These are phyloP conservation scores for Drosophila monieri DNA, from an alignment of 2,888 invertebrate species.

Conservation along the genomic window DNA sequence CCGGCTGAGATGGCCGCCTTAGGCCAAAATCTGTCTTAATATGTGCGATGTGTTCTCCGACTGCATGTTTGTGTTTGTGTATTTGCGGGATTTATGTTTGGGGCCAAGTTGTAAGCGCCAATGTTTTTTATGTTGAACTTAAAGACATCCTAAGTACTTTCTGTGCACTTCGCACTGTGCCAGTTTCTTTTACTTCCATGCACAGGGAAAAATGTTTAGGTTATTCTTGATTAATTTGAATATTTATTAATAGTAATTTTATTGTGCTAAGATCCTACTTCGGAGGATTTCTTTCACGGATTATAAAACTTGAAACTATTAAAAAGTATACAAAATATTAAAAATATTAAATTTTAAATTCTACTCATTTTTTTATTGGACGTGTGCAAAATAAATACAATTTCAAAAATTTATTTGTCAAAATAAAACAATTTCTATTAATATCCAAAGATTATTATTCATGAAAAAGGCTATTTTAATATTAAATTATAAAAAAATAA, in stretches of 20 bases:
- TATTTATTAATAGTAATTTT: neutral
- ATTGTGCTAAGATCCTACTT: too few species aligned
- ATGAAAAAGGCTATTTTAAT: too few species aligned
- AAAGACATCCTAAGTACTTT: conserved; percentile 74
- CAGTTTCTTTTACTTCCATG: conserved; percentile 36
- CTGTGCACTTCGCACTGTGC: conserved; percentile 61
- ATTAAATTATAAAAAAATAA: too few species aligned
- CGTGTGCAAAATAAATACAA: too few species aligned
- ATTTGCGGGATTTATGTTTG: conserved; percentile 74
- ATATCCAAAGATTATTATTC: too few species aligned
- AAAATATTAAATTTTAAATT: too few species aligned
- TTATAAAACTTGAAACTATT: too few species aligned
- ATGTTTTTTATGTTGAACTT: conserved; percentile 76
- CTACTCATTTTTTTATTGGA: too few species aligned
- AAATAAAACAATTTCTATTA: too few species aligned
- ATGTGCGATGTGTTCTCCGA: conserved; percentile 53
- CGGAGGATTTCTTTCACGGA: too few species aligned
- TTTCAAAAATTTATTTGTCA: too few species aligned
- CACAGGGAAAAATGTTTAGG: conserved; percentile 5
- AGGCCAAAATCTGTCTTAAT: conserved; percentile 78
- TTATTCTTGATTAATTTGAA: neutral
- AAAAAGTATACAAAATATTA: too few species aligned
- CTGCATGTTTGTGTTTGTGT: conserved; percentile 51
- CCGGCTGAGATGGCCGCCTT: conserved; percentile 50
- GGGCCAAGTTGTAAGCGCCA: conserved; percentile 67